These are phyloP conservation scores for Pogonomyrmex barbatus DNA, from an alignment of 1,140 invertebrate species.

Conservation along the genomic window DNA sequence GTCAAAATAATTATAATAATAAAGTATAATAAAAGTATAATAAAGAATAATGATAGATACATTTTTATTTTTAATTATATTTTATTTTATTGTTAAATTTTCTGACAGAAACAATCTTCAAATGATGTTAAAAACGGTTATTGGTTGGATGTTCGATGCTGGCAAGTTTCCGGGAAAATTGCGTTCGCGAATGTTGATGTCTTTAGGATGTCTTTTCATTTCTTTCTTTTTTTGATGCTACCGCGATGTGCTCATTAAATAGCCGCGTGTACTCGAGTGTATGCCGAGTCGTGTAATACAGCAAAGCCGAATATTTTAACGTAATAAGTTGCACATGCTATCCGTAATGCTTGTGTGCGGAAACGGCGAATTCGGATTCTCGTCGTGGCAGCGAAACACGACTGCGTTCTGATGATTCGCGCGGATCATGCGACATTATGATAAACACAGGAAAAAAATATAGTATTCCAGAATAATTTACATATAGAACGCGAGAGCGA, in stretches of 20 bases:
- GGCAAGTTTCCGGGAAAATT: slow-evolving; percentile 64
- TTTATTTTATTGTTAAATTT: slow-evolving; percentile 83
- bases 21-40: no score
- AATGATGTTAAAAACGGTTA: slow-evolving; percentile 68
- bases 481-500: slow-evolving; percentile 73
- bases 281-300: slow-evolving; percentile 75
- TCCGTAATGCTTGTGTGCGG: slow-evolving; percentile 53
- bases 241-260: slow-evolving; percentile 50
- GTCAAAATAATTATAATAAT: no score
- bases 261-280: slow-evolving; percentile 57
- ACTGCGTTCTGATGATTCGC: slow-evolving; percentile 32
- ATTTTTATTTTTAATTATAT: slow-evolving; percentile 60
- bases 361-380: slow-evolving; percentile 40
- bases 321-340: slow-evolving; percentile 71
- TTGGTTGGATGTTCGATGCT: slow-evolving; percentile 74
- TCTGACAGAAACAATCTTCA: slow-evolving; percentile 85
- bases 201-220: neutral
- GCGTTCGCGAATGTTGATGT: slow-evolving; percentile 7
- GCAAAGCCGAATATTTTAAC: slow-evolving; percentile 78
- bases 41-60: neutral
- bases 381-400: neutral
- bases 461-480: slow-evolving; percentile 76
- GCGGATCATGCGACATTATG: slow-evolving; percentile 78
- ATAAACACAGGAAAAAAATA: slow-evolving; percentile 79
- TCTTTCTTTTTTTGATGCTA: slow-evolving; percentile 43